Conservation (phyloP, 2,113 vertebrate species). For the Cyprinodon brontotheroides region DNA sequence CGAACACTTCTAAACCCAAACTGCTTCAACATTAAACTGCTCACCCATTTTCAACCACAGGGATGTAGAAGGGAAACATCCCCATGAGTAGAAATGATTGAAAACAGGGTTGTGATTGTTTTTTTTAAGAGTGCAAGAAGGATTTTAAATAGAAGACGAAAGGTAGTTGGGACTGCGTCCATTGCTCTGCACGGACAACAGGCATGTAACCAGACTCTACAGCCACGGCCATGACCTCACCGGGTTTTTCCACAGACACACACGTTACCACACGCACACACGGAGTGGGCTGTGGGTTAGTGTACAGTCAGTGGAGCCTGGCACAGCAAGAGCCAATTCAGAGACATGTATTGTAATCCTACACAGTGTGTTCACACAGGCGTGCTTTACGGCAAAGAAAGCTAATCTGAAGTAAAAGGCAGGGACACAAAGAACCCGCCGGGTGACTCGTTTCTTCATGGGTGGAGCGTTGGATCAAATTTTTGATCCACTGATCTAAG, state of each 20-base stretch:
- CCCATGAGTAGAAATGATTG: conserved; percentile 2
- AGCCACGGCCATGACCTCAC: conserved; percentile 75
- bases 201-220: conserved; percentile 70
- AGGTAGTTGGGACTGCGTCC: conserved; percentile 45
- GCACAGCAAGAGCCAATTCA: conserved; percentile 66
- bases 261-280: conserved; percentile 26
- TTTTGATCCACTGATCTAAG: conserved; percentile 49
- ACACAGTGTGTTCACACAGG: conserved; percentile 64
- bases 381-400: conserved; percentile 47
- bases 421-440: conserved; percentile 44
- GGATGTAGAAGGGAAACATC: not conserved
- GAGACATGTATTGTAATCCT: conserved; percentile 71
- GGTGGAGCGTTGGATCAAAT: conserved; percentile 37
- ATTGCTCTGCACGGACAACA: conserved; percentile 56
- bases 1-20: conserved; percentile 33
- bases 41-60: conserved; percentile 19
- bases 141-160: conserved; percentile 46
- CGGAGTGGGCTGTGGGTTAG: conserved; percentile 35
- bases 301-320: conserved; percentile 61
- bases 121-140: conserved; percentile 11
- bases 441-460: conserved; percentile 39
- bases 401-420: conserved; percentile 60
- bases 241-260: conserved; percentile 62
- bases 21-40: conserved; percentile 33
- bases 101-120: conserved; percentile 1